Percentiles rank a stretch among this genome's conserved stretches.
phyloP scores from a whole-genome alignment of 2,113 vertebrate species.

The Pogona vitticeps region DNA sequence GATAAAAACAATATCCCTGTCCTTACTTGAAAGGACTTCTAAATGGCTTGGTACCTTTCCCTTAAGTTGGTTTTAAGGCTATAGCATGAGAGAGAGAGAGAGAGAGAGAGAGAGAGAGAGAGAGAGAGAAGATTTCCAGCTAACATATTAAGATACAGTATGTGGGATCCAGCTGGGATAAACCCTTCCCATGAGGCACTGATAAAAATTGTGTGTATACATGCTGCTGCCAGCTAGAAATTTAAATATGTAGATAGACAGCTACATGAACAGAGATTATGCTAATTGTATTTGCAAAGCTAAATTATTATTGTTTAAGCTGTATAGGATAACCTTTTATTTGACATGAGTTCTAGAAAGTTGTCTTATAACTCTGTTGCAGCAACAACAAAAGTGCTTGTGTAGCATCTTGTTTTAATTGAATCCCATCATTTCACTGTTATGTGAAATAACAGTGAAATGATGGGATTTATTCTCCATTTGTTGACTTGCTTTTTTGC shows the following conservation, averaged over 20 bases:
- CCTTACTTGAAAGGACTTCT: neutral
- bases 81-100: too few relatives aligned
- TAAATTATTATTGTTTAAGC: neutral
- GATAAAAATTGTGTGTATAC: neutral
- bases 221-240: neutral
- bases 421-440: neutral
- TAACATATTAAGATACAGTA: neutral
- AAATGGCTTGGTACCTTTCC: neutral
- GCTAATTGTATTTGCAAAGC: neutral
- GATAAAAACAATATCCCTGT: conserved; percentile 19
- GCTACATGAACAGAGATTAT: neutral
- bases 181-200: neutral
- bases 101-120: too few relatives aligned
- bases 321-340: neutral
- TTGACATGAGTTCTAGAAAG: neutral
- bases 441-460: too few relatives aligned
- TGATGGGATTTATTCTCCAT: neutral
- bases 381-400: neutral
- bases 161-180: neutral
- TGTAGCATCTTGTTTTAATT: neutral
- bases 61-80: neutral
- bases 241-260: neutral
- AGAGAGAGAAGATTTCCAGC: neutral
- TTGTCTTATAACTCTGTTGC: neutral
- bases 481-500: neutral